A percentile compares a stretch with the other conserved stretches of the same genome.
These are phyloP conservation scores for Leptestheria dahalacensis DNA, from an alignment of 1,140 invertebrate genomes.

Conservation along the genomic window DNA sequence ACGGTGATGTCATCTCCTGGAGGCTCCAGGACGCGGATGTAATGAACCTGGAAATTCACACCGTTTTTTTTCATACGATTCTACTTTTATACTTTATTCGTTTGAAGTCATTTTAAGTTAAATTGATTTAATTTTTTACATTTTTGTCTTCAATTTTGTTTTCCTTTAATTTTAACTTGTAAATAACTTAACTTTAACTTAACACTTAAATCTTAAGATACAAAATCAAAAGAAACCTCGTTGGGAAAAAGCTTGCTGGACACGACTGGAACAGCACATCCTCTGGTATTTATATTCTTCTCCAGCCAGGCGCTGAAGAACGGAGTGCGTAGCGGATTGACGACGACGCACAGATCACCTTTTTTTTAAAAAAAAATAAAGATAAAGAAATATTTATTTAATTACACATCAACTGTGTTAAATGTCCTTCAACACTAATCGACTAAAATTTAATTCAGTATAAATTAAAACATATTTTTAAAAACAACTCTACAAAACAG, in stretches of 20 bases:
- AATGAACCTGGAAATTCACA: not conserved
- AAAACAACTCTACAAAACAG: too few species aligned
- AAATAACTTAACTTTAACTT: too few species aligned
- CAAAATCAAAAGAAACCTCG: not conserved
- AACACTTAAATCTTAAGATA: too few species aligned
- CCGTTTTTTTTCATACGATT: not conserved
- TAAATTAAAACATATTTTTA: too few species aligned
- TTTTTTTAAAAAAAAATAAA: not conserved
- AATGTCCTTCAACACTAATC: too few species aligned
- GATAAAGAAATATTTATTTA: too few species aligned
- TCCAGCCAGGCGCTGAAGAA: not conserved
- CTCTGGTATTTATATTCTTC: not conserved
- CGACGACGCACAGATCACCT: not conserved
- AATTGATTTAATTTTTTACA: too few species aligned
- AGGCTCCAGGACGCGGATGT: not conserved
- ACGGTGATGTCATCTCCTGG: not conserved
- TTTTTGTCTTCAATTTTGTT: too few species aligned
- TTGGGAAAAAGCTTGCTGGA: not conserved
- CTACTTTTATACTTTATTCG: not conserved
- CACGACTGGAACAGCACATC: not conserved
- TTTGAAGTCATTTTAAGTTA: too few species aligned
- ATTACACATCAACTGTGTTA: too few species aligned
- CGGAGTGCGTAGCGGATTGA: not conserved
- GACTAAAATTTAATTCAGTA: too few species aligned
- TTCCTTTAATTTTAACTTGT: too few species aligned